Base-by-base conservation (phyloP, 2,888 invertebrate genomes). In the Eudasyphora cyanicolor region DNA sequence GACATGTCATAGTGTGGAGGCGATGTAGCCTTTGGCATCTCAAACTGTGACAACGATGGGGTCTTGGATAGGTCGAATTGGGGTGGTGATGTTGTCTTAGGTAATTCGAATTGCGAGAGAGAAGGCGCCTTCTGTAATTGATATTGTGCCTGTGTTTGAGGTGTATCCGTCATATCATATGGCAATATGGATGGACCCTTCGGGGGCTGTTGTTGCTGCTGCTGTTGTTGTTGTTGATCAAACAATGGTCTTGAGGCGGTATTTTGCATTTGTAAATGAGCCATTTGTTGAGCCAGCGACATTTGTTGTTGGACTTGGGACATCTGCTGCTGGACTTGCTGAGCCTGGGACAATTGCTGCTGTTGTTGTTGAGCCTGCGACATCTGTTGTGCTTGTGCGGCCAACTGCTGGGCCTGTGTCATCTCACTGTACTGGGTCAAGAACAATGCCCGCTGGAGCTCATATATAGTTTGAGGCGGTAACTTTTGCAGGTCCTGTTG, bases 361-460 rank as follows among this genome's bases (percentile, higher is more conserved):
- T 45, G 45, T 17, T 49, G 49, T 17, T 49, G 49, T 17, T 49
- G 54, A 21, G 54, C 54, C 54, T 54, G 54, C 21, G 54, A 54
- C 24, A 54, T 8, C 24, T 54, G 54, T 10, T 54, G 54, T 12
- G 54, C 54, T 35, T 54, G 19, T 3, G n/a, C n/a, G n/a, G 14
- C n/a, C 10, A 35, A 8, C 6, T 67, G 38, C 17, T 67, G 67
- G 1, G 42, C 42, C 24, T 38, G 35, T 14, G 67, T 17, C 7
- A 67, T 38, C 24, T 67, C 67, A 14, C 32, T 29, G 24, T 42
- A 67, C 17, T 38, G 67, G 17, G 67, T 21, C 67, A 67, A n/a
- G 0, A 60, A n/a, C 17, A 60, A 32, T 0, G 60, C 60, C 17
- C 60, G 29, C 29, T 60, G 60, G n/a, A 60, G 60, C 17, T 60